phyloP scores from a whole-genome alignment of 92 coral and sea anemone genomes.

The Heliopora coerulea region DNA sequence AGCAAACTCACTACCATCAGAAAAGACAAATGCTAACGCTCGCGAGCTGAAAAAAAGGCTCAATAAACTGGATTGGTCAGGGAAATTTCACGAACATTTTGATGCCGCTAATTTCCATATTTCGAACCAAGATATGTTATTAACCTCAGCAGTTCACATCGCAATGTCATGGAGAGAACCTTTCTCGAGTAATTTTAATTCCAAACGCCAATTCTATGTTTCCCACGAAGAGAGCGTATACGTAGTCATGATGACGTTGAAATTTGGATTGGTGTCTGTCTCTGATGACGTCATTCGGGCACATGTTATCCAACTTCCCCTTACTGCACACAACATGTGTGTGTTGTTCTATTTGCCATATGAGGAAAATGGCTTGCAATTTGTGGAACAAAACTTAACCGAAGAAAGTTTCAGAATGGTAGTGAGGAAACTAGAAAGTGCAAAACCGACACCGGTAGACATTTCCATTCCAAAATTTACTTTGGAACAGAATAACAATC shows the following conservation, averaged over 20 bases:
- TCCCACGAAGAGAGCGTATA: background rate
- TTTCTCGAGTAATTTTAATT: background rate
- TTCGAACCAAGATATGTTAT: constrained; percentile 5
- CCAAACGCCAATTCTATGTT: background rate
- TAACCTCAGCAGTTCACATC: constrained; percentile 11
- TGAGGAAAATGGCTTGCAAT: constrained; percentile 18
- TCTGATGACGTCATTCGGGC: constrained; percentile 4
- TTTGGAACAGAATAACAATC: background rate
- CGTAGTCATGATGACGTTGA: constrained; percentile 11
- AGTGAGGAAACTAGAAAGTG: background rate
- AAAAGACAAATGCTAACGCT: background rate
- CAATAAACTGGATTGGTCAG: background rate
- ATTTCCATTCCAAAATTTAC: constrained; percentile 17
- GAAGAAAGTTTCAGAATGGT: constrained; percentile 1
- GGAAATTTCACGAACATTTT: background rate
- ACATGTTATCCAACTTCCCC: constrained; percentile 6
- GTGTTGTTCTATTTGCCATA: constrained; percentile 10
- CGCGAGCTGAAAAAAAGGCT: constrained; percentile 16
- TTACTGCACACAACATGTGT: constrained; percentile 36
- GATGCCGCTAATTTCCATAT: background rate
- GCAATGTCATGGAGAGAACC: constrained; percentile 28
- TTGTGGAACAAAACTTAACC: constrained; percentile 2
- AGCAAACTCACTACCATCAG: background rate
- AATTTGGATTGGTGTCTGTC: constrained; percentile 12
- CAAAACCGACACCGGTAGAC: constrained; percentile 20